Conservation (phyloP, 2,888 invertebrate genomes). For the Unio pictorum region DNA sequence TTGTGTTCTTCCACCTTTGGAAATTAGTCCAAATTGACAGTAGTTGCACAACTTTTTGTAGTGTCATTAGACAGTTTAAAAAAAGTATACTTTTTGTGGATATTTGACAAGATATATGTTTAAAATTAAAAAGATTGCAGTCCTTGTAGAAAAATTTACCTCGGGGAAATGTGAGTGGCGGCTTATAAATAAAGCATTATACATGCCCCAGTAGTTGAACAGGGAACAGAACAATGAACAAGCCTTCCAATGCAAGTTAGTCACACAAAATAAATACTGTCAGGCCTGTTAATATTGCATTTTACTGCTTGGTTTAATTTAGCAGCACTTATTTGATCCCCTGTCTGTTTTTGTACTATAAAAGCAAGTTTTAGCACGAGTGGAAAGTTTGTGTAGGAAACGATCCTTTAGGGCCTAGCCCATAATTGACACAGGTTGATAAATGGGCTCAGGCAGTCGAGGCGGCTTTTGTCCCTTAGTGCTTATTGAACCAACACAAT, state of each 20-base stretch:
- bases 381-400: too few species aligned
- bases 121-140: too few species aligned
- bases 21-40: constrained; percentile 30
- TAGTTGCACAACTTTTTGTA: too few species aligned
- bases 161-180: constrained; percentile 18
- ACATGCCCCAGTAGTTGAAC: constrained; percentile 12
- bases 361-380: too few species aligned
- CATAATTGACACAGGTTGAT: constrained; percentile 55
- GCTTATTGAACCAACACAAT: constrained; percentile 46
- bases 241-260: neutral
- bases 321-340: too few species aligned
- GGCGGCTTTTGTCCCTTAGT: constrained; percentile 48
- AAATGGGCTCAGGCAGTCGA: constrained; percentile 49
- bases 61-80: too few species aligned
- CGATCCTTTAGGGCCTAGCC: constrained; percentile 23
- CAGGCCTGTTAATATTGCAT: too few species aligned
- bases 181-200: constrained; percentile 27
- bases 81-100: too few species aligned
- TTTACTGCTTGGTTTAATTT: too few species aligned
- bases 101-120: too few species aligned
- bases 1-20: constrained; percentile 21
- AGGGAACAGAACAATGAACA: constrained; percentile 8
- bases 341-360: too few species aligned
- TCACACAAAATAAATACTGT: too few species aligned
- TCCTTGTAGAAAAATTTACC: neutral